Evolutionary conservation across 2,797 vertebrate species (phyloP), one percentile per base, ranked within the genome.

Genomic region (Salmo trutta): DNA sequence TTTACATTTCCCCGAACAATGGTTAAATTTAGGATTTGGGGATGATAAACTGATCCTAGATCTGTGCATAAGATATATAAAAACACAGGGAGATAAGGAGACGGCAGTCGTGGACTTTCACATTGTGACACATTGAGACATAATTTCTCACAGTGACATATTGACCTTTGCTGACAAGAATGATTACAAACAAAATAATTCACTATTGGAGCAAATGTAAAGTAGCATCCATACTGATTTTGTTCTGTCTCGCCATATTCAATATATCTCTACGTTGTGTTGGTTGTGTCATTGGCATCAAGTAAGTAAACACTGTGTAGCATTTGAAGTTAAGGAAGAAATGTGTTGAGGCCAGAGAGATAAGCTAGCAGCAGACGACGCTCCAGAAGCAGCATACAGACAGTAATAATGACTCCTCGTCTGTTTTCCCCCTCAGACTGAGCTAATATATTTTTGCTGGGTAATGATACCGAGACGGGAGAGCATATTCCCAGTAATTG

Each of bases 401-500:
- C n/a, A 24, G 36, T 84, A 84, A 89, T 91, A 88, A 91, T 64
- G 80, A 83, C 83, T 86, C 82, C 83, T 85, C 77, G 84, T 84
- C 79, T 86, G 84, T 85, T 88, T 86, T 91, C 90, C 91, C 59
- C 91, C 90, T 91, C 89, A 88, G 86, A 93, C 88, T 91, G 86
- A 88, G 83, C 91, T 89, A 89, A 92, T 91, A 89, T 91, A 88
- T 92, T 93, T 93, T 89, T 90, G 89, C 91, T 88, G 89, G 91
- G 90, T 93, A 94, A 94, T 92, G 89, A 90, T 87, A 90, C 87
- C 75, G 83, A 91, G 90, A 91, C 79, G 77, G 85, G 70, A 90
- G 90, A 86, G 89, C 91, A 91, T 88, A 91, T 93, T 94, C 88
- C 83, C 70, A 59, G 81, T 93, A 94, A 94, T 94, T 94, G 91